Evolutionary conservation across 2,797 vertebrate genomes (phyloP), one percentile per base, ranked within the genome.

Genomic region (Acanthurus leucopareius): DNA sequence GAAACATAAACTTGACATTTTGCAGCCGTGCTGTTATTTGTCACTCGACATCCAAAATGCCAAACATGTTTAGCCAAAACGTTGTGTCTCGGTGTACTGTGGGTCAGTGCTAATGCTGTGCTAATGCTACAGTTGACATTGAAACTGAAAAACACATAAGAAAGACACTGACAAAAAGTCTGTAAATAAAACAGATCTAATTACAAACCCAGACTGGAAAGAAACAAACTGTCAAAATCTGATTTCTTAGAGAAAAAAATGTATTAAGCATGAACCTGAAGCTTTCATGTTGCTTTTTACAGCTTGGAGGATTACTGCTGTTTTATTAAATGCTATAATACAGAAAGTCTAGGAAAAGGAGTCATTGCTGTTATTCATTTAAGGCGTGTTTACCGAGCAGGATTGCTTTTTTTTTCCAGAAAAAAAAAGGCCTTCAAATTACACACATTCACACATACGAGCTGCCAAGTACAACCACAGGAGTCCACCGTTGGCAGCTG

Each of bases 401-500:
- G 53, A 22, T 40, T 49, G 54, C 52, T 48, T 74, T 73, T 51
- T 28, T 0, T 17, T 32, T 32, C 28, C 28, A 14, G 10, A n/a
- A 53, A 9, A 74, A 74, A 82, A 70, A 58, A 67, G 64, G 48
- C 59, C 47, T 84, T 80, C 52, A 84, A 66, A 86, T 86, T 67
- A 80, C 77, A 87, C 66, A 85, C 63, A 81, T 88, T 88, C 77
- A 80, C 84, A 87, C 62, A 68, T 75, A 28, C 35, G 51, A 69
- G 76, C 76, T 85, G 86, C 88, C 87, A 92, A 92, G 79, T 76
- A 85, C 78, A 90, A 88, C 89, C 87, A 77, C 90, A 84, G 89
- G 75, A 82, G 80, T 84, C 56, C 59, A 53, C 66, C 25, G 48
- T 47, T 87, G 86, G 89, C 86, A 86, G 79, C 77, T 61, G 65